Base-by-base conservation (phyloP, 2,797 vertebrate species). In the Limnodromus scolopaceus region DNA sequence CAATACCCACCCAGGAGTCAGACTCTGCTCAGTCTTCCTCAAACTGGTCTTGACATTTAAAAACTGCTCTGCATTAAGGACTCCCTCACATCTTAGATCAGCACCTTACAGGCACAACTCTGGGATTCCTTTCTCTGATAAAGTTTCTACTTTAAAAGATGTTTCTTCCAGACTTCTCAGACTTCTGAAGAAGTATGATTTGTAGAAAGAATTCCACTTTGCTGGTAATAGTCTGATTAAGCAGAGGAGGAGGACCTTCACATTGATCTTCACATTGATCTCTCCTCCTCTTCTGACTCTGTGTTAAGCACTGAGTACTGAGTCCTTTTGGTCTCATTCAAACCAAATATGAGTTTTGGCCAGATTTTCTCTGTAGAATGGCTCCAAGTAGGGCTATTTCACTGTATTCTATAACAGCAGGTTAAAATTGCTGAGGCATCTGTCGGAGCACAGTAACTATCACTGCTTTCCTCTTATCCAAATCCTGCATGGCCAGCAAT, bases 371-470 rank as follows among this genome's bases (percentile, higher is more conserved):
- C 23, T 22, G 19, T 27, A 57, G 60, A 90, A 61, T 57, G 27
- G 5, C 41, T 93, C 78, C 89, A 71, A 13, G 39, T 38, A 70
- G 58, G 39, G 48, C 36, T 84, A 45, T 87, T 87, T 92, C 28
- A 51, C 58, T 72, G 55, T 36, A 39, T 7, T 46, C 53, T 75
- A 17, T 82, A 89, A 91, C 75, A 90, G 55, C 68, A 80, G 63
- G 77, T 89, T 94, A 61, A 91, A 96, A 96, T 69, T 83, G n/a
- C 55, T 54, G 82, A 80, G 91, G 36, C 64, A 76, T 93, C 82
- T 95, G 78, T 91, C 38, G 13, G 41, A 74, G 45, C 64, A 39
- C 61, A 49, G 32, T 45, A 88, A 53, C 66, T 66, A 70, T 48
- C 54, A 22, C 72, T 76, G n/a, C 79, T 76, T 83, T 92, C 51